Base-by-base conservation (phyloP, 1,140 invertebrate genomes). In the Brachionus plicatilis region DNA sequence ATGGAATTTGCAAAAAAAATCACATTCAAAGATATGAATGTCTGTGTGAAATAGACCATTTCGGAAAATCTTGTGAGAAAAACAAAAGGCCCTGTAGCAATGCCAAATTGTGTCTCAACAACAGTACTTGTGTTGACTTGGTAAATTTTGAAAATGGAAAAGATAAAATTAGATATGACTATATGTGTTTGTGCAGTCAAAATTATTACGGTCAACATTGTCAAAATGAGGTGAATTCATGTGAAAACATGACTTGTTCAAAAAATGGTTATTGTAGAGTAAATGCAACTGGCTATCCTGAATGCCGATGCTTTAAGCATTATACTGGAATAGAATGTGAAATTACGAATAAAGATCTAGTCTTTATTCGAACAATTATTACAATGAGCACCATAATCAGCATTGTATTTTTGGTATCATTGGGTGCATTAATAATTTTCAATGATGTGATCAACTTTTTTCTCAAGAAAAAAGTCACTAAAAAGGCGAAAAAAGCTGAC, bases 231-330 rank as follows among this genome's bases (percentile, higher is more conserved):
- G 12, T 78, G 6, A 45, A 78, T 7, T 11, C 50, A 7, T 78
- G 75, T 56, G 75, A 20, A n/a, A 78, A 78, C 29, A 56, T 1
- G 14, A 78, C 75, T n/a, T 78, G 75, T 56, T 78, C 75, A 29
- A 24, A 17, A 27, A 78, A 47, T 56, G 75, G 75, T 12, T n/a
- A 27, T 12, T 78, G 75, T 43, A 45, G 0, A 12, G 24, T 29
- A 2, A 33, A 33, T 41, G 12, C 14, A 33, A 14, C 9, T n/a
- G n/a, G 66, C 33, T 37, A 11, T n/a, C 11, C 66, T 0, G 66
- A 68, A 68, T 68, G 66, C n/a, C 17, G 33, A 41, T 68, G 66
- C n/a, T 41, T 68, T 33, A 29, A 68, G 12, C 14, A 29, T 68
- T 68, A 68, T 68, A 6, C 3, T 14, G 66, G 66, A 33, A 1